Base-by-base conservation (phyloP, 2,797 vertebrate genomes). In the Eulemur rubriventer region DNA sequence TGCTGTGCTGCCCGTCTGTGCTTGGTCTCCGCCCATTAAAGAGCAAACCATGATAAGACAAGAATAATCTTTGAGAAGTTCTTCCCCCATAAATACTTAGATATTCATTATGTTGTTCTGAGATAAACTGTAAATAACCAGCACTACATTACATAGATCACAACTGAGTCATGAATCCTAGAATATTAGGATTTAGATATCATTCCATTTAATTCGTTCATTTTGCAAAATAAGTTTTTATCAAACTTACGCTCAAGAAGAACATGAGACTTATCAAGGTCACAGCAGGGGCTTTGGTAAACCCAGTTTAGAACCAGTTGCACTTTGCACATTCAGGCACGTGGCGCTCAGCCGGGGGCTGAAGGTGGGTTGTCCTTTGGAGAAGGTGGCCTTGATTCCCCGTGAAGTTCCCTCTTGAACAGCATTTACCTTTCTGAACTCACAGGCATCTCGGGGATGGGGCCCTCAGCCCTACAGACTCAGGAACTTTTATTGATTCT, bases 111-210 rank as follows among this genome's bases (percentile, higher is more conserved):
- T 38, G 18, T 2, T 26, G n/a, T 57, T 59, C 79, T 88, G 43
- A 78, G 86, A 83, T 69, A 43, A 85, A 95, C 35, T 81, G 10
- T 48, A 48, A 63, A 38, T 33, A 57, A 69, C 67, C 73, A 79
- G n/a, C 4, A 6, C 38, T 69, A 24, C 1, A 7, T 86, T 85
- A 59, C 3, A 65, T 43, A 91, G 57, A 70, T 57, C 72, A 91
- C 41, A 87, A 14, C 4, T 50, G 26, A 93, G 41, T 16, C 46
- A 41, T 24, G 38, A 75, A 86, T 63, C 13, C 61, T 69, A 52
- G 20, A 73, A 79, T 79, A 50, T 86, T 63, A 79, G 67, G 35
- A n/a, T 67, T 94, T n/a, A 12, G 57, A 50, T 24, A 73, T 90
- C 38, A 75, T 28, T 14, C 43, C 26, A 4, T n/a, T 9, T n/a